Evolutionary conservation across 30 jellyfish, hydroid and myxozoan genomes (phyloP).

Genomic region (Turritopsis dohrnii): DNA sequence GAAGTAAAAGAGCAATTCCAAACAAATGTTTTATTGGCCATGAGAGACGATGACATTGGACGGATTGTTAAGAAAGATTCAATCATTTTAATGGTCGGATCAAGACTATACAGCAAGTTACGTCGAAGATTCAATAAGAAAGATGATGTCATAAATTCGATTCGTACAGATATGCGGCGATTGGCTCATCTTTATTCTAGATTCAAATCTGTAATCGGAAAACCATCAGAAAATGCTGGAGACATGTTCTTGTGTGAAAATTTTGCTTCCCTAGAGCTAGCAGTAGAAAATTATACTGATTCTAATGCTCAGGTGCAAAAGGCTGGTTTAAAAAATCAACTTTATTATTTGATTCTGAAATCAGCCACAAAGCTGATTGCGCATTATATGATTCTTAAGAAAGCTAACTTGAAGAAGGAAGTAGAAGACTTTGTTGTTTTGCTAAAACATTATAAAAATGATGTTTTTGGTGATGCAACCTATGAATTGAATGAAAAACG

Average conservation of each 20-base stretch:
- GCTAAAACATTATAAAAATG: constrained; percentile 8
- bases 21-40: neutral
- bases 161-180: constrained; percentile 30
- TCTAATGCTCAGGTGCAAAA: neutral
- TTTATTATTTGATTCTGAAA: neutral
- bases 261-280: neutral
- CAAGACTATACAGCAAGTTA: constrained; percentile 7
- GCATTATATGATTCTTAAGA: neutral
- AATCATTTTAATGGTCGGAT: constrained; percentile 11
- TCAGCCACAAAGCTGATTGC: constrained; percentile 5
- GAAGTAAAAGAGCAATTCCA: neutral
- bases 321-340: neutral
- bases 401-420: constrained; percentile 17
- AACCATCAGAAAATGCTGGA: constrained; percentile 1
- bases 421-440: constrained; percentile 11
- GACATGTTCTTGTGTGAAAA: constrained; percentile 22
- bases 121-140: constrained; percentile 14
- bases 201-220: neutral
- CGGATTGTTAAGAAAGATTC: constrained; percentile 6
- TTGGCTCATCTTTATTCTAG: constrained; percentile 16
- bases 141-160: constrained; percentile 14
- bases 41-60: constrained; percentile 17
- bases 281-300: constrained; percentile 18
- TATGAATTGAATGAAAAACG: neutral
- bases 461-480: constrained; percentile 25